Conservation (phyloP, 2,113 vertebrate species). For the Heteronetta atricapilla region DNA sequence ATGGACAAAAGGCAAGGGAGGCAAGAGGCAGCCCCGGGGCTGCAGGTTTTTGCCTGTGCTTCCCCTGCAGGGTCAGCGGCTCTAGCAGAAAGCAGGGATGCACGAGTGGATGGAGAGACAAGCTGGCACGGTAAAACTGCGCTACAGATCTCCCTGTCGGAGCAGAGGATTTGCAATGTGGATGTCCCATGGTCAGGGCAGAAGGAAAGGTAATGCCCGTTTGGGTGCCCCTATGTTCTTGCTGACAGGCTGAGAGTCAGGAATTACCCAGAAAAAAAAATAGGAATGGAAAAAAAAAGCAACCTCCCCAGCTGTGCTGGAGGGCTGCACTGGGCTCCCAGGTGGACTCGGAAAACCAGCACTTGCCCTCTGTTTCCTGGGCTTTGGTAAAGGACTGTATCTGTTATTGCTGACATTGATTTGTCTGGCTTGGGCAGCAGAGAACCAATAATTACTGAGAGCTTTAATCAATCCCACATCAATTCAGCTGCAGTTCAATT, state of each 20-base stretch:
- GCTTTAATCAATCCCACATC: slow-evolving; percentile 77
- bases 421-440: slow-evolving; percentile 51
- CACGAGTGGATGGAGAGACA: background rate
- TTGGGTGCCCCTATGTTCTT: background rate
- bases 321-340: background rate
- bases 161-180: fast-evolving
- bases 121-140: background rate
- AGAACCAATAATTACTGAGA: slow-evolving; percentile 73
- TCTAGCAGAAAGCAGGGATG: background rate
- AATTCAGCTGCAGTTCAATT: slow-evolving; percentile 71
- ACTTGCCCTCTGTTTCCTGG: background rate
- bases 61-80: too few species aligned
- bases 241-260: background rate
- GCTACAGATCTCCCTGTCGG: background rate
- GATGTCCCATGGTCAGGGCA: background rate
- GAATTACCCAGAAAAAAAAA: background rate
- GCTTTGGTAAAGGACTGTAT: background rate
- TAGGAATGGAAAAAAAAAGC: too few species aligned
- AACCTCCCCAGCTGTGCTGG: background rate
- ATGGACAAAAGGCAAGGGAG: background rate
- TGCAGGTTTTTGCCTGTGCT: background rate
- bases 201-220: background rate
- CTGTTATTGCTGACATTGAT: slow-evolving; percentile 69
- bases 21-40: background rate
- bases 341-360: background rate